Percentiles rank a stretch among this genome's conserved stretches.
These are phyloP conservation scores for Falcunculus frontatus DNA, from an alignment of 2,113 vertebrate species.

Conservation along the genomic window DNA sequence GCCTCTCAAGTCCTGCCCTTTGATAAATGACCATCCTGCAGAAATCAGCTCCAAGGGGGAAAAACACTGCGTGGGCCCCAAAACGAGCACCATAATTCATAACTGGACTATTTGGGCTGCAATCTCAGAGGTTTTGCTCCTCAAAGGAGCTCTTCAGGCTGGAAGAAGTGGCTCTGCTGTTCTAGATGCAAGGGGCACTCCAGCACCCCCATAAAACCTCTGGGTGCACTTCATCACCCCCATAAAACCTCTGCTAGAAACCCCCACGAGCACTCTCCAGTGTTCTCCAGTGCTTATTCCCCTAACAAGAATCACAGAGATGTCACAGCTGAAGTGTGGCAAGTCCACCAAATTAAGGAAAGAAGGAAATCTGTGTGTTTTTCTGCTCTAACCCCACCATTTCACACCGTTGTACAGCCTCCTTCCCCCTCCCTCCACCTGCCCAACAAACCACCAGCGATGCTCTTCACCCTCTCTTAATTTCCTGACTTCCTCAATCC, in stretches of 20 bases:
- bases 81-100: background rate
- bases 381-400: background rate
- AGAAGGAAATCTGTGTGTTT: fast-evolving
- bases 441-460: background rate
- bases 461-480: background rate
- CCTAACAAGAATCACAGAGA: background rate
- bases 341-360: background rate
- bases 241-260: background rate
- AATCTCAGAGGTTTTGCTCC: background rate
- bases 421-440: background rate
- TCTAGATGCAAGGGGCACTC: background rate
- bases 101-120: background rate
- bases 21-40: background rate
- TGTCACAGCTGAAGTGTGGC: background rate
- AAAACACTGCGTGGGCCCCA: background rate
- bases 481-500: background rate
- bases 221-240: background rate
- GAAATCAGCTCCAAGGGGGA: background rate
- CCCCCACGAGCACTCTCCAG: fast-evolving
- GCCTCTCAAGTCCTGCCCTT: background rate
- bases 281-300: background rate
- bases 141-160: background rate
- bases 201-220: background rate
- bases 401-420: background rate
- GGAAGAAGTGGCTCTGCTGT: background rate